Evolutionary conservation across 2,888 invertebrate species (phyloP), one percentile per base, ranked within the genome.

Genomic region (Noctua fimbriata): DNA sequence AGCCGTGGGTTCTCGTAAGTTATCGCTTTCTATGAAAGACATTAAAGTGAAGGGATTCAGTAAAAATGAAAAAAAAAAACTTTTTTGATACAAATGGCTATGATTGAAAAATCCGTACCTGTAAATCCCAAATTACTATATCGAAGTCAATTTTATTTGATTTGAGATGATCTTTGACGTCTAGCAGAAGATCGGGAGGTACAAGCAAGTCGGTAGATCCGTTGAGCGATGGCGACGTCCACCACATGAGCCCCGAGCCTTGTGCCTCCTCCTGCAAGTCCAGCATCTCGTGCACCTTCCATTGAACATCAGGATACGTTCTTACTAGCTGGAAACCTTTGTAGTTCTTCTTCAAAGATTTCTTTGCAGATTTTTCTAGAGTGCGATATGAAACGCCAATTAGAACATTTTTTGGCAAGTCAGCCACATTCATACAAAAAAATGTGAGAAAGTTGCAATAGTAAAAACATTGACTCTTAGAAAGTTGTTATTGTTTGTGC

Each of bases 201-300:
- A 98, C 97, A 72, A 98, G 97, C 9, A 98, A 95, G 91, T 98
- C 98, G 0, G 98, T 97, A 10, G 98, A 96, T 10, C 97, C 94
- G 76, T 97, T 97, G 10, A 97, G 90, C 0, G 97, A 95, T 0
- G 97, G 97, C 36, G 93, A 82, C 0, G 97, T 95, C 97, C 97
- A 97, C 97, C 97, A 97, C 96, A 95, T 96, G 18, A 97, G 72
- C 1, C 96, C 97, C 0, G 97, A 97, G 0, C 96, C 97, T 69
- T 96, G 95, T 0, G 96, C 96, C 21, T 97, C 97, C 66, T 97
- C 97, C 80, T 96, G 94, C 67, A 97, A 90, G 55, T 96, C 96
- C 81, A 96, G 84, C 89, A 97, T 91, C 55, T 96, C 95, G 55
- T 94, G 93, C 32, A 97, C 94, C 87, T 97, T 97, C 95, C 95